These are phyloP conservation scores for Magallana nippona DNA, from an alignment of 2,888 invertebrate genomes.

Conservation along the genomic window DNA sequence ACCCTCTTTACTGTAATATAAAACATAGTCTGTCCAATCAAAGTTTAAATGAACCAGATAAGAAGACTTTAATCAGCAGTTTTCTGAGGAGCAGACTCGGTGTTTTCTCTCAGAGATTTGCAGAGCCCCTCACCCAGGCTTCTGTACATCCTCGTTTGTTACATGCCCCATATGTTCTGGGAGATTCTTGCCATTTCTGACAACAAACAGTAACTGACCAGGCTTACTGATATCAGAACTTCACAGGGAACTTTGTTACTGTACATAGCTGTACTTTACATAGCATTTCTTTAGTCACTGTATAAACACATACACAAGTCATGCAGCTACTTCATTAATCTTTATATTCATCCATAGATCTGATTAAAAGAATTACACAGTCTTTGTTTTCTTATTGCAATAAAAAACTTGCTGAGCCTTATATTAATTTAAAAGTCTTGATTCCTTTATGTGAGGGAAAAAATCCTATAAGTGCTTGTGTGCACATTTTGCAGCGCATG, in stretches of 20 bases:
- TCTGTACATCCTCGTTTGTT: background rate
- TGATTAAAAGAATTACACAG: too few species aligned
- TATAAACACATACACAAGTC: too few species aligned
- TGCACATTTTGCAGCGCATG: background rate
- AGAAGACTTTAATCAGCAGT: background rate
- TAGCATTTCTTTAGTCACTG: too few species aligned
- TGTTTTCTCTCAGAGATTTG: background rate
- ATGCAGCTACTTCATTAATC: background rate
- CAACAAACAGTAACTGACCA: constrained; percentile 6
- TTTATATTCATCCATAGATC: too few species aligned
- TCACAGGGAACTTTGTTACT: too few species aligned
- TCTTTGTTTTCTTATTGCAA: too few species aligned
- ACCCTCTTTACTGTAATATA: background rate
- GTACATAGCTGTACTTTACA: too few species aligned
- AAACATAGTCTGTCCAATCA: too few species aligned
- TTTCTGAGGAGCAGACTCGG: background rate
- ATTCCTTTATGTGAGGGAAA: background rate
- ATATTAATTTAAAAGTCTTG: background rate
- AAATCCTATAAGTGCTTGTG: background rate
- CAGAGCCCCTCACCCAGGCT: background rate
- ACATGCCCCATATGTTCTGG: background rate
- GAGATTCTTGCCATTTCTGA: background rate
- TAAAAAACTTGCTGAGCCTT: background rate
- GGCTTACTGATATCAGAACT: background rate
- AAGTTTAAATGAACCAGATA: background rate